Percentiles rank a stretch among this genome's conserved stretches.
Conservation (phyloP, 1,140 invertebrate species). For the Nephila pilipes region DNA sequence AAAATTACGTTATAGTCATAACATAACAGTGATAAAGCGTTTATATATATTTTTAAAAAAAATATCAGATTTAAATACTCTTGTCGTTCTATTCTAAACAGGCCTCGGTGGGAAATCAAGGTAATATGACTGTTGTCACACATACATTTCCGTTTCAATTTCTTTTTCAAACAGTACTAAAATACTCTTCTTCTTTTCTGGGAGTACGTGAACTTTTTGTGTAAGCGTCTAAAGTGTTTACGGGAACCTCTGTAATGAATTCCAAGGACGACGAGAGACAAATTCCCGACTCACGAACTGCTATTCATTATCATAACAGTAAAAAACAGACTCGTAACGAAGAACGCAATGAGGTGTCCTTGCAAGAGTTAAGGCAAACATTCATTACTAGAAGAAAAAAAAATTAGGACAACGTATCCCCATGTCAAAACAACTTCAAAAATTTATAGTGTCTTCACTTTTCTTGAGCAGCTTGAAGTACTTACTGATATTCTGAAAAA, state of each 20-base stretch:
- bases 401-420: slow-evolving; percentile 42
- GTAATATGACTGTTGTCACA: not conserved
- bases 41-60: not conserved
- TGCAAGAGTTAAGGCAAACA: slow-evolving; percentile 10
- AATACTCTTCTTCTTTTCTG: not conserved
- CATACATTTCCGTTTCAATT: not conserved
- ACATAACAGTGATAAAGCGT: not conserved
- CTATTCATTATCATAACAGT: slow-evolving; percentile 59
- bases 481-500: not conserved
- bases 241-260: slow-evolving; percentile 29
- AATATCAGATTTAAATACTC: not conserved
- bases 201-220: slow-evolving; percentile 12
- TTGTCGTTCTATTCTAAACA: not conserved
- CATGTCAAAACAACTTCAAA: slow-evolving; percentile 6
- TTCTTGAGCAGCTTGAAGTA: not conserved
- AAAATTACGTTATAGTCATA: not conserved
- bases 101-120: not conserved
- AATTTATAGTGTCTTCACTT: slow-evolving; percentile 14
- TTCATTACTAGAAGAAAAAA: slow-evolving; percentile 29
- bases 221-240: not conserved
- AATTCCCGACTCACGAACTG: slow-evolving; percentile 1
- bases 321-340: not conserved
- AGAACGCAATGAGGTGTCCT: slow-evolving; percentile 59
- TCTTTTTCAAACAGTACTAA: not conserved
- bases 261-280: slow-evolving; percentile 31